Conservation (phyloP, 2,888 invertebrate species). For the Lochmaea capreae region DNA sequence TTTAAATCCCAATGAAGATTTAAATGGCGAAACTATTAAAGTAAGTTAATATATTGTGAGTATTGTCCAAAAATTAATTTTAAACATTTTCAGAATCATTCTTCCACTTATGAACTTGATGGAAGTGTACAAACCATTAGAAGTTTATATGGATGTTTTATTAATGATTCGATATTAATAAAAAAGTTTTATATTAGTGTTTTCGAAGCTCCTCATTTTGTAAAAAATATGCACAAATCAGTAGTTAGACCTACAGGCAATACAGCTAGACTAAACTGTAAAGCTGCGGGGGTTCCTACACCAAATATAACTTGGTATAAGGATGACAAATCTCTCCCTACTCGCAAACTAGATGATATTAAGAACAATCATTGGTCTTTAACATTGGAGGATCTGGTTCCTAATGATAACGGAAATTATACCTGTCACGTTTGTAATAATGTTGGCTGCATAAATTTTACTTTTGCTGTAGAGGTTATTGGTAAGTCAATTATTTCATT, state of each 20-base stretch:
- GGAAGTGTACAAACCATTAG: conserved; percentile 90
- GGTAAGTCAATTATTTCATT: conserved; percentile 70
- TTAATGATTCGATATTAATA: conserved; percentile 37
- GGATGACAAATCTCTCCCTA: conserved; percentile 73
- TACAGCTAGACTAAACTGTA: conserved; percentile 78
- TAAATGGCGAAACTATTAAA: conserved; percentile 17
- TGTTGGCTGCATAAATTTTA: conserved; percentile 81
- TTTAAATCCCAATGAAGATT: conserved; percentile 23
- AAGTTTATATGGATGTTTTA: conserved; percentile 90
- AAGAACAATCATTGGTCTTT: conserved; percentile 80
- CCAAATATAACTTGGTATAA: conserved; percentile 91
- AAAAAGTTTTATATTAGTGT: conserved; percentile 50
- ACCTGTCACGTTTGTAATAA: conserved; percentile 88
- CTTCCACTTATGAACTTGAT: conserved; percentile 27
- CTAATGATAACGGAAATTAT: conserved; percentile 88
- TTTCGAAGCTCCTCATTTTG: conserved; percentile 52
- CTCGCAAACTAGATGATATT: conserved; percentile 74
- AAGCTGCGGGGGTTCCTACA: conserved; percentile 78
- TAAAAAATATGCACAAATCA: conserved; percentile 62
- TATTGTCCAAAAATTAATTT: neutral
- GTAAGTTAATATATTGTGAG: conserved; percentile 11
- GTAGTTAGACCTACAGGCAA: conserved; percentile 83
- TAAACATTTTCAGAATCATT: conserved; percentile 26
- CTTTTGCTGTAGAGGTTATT: conserved; percentile 76
- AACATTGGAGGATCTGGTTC: conserved; percentile 82